Evolutionary conservation across 2,888 invertebrate genomes (phyloP).

Genomic region (Busseola fusca): DNA sequence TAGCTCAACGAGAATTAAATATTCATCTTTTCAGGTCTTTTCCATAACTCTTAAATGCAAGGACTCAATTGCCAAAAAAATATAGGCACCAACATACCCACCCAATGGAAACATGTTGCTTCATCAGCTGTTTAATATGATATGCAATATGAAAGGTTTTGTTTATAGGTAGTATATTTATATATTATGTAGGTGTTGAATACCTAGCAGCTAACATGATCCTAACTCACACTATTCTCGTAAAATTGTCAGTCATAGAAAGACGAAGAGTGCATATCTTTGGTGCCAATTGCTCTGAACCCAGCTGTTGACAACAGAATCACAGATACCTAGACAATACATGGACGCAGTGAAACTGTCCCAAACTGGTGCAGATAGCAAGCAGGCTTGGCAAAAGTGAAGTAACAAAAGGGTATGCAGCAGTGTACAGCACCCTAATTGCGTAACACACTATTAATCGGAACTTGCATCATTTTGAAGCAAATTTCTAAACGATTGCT

Average conservation of each 20-base stretch:
- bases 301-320: neutral
- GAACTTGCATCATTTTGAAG: too few relatives aligned
- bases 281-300: neutral
- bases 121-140: neutral
- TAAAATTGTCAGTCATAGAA: neutral
- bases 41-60: neutral
- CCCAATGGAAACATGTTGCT: neutral
- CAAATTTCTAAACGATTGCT: too few relatives aligned
- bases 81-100: too few relatives aligned
- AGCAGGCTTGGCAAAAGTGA: neutral
- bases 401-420: neutral
- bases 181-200: neutral
- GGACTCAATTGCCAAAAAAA: neutral
- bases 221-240: neutral
- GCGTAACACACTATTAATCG: too few relatives aligned
- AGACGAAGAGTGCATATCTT: neutral
- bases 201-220: neutral
- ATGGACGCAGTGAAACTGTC: neutral
- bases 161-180: neutral
- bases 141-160: neutral
- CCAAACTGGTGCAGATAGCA: neutral
- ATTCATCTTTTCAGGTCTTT: constrained; percentile 15
- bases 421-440: neutral
- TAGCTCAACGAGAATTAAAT: neutral
- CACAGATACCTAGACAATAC: neutral